Evolutionary conservation across 2,888 invertebrate genomes (phyloP).

Genomic region (Tethea ocularis): DNA sequence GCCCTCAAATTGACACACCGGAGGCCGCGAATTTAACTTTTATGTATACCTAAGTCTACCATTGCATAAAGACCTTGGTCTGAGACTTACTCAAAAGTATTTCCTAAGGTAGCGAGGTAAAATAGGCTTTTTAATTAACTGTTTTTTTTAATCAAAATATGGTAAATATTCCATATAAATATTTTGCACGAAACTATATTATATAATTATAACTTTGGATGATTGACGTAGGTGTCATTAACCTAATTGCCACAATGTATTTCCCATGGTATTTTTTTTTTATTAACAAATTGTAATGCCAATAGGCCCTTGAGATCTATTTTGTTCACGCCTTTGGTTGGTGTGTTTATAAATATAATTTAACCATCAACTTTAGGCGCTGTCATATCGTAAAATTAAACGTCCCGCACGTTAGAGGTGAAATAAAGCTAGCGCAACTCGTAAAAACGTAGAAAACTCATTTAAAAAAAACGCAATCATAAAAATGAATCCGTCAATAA

Average conservation of each 20-base stretch:
- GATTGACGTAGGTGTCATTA: background rate
- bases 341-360: background rate
- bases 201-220: background rate
- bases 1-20: background rate
- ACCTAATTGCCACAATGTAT: conserved; percentile 1
- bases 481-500: too few relatives aligned
- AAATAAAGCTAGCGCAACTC: too few relatives aligned
- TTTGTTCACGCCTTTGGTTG: background rate
- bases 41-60: too few relatives aligned
- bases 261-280: conserved; percentile 2
- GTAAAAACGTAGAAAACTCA: too few relatives aligned
- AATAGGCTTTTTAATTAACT: background rate
- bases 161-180: background rate
- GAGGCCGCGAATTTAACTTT: background rate
- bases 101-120: background rate
- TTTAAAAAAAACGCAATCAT: too few relatives aligned
- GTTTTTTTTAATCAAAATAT: background rate
- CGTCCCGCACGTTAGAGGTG: too few relatives aligned
- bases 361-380: too few relatives aligned
- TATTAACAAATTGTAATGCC: background rate
- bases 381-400: too few relatives aligned
- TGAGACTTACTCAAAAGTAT: background rate
- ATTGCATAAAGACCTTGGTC: background rate
- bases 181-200: background rate
- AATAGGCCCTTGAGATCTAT: background rate